Base-by-base conservation (phyloP, 2,113 vertebrate species). In the Alligator sinensis region DNA sequence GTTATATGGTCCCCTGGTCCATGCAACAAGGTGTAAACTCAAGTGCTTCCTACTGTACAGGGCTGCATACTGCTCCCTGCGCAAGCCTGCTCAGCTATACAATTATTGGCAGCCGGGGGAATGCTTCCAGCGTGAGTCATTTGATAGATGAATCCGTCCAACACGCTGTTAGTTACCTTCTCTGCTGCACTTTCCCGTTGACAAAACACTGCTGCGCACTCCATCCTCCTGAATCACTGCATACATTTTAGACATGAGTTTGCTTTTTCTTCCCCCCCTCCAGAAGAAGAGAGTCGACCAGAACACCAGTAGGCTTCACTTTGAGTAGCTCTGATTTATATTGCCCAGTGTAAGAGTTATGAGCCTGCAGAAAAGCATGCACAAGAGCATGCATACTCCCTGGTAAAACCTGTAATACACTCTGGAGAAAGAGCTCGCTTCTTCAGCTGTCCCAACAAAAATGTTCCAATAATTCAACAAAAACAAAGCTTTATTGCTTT, bases 81-180 rank as follows among this genome's bases (percentile, higher is more conserved):
- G 0, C 21, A 47, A 55, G 5, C 9, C 25, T 4, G 0, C 11
- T 47, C 57, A 14, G 14, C 12, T 47, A 30, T 57, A 19, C 5
- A 30, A 64, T 64, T 62, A 34, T 0, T 55, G 30, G 12, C 17
- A 18, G 57, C 59, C 27, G 27, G 28, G 24, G 25, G 14, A 61
- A 77, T 28, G n/a, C 64, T 28, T 66, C 60, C 18, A 77, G 25
- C 9, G 12, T 9, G 74, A 74, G 72, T 24, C 54, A 1, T 11
- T 61, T n/a, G 59, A 55, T 18, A n/a, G 79, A n/a, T 27, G 25
- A 38, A 72, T 72, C 68, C 34, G 17, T 72, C 34, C 68, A 72
- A 72, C 34, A 12, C 10, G 68, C 34, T 21, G 38, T 38, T 72
- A 11, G 21, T 72, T 72, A 64, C 14, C 5, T 55, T 27, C 27